Evolutionary conservation across 2,888 invertebrate genomes (phyloP).

Genomic region (Hecatera dysodea): DNA sequence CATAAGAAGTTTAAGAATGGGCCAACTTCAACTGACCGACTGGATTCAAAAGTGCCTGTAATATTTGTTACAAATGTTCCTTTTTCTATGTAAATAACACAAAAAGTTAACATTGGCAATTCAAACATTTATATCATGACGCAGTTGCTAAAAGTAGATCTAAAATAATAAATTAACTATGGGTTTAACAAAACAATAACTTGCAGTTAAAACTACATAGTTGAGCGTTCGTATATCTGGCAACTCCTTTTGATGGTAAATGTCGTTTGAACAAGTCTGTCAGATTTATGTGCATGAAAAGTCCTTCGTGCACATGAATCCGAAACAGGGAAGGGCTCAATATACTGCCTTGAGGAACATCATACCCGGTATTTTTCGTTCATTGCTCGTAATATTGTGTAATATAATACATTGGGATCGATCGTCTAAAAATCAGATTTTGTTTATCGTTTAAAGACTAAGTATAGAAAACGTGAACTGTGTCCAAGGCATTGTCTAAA

Average conservation of each 20-base stretch:
- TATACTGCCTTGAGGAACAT: neutral
- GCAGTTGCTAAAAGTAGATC: neutral
- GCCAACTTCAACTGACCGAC: no score
- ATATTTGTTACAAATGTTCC: no score
- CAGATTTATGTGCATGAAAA: no score
- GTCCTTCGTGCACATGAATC: neutral
- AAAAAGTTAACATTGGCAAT: no score
- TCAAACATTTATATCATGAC: no score
- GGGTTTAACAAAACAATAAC: neutral
- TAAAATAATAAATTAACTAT: neutral
- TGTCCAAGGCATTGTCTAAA: neutral
- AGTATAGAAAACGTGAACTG: no score
- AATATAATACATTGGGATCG: neutral
- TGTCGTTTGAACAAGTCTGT: no score
- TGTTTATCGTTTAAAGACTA: no score
- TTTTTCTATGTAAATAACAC: no score
- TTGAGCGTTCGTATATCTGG: neutral
- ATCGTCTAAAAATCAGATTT: neutral
- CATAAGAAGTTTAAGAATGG: no score
- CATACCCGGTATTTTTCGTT: neutral
- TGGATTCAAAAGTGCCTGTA: no score
- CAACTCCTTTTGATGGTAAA: neutral
- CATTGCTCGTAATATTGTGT: neutral
- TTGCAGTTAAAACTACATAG: neutral
- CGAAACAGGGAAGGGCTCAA: neutral